Evolutionary conservation across 2,797 vertebrate genomes (phyloP).

Genomic region (Moxostoma hubbsi): DNA sequence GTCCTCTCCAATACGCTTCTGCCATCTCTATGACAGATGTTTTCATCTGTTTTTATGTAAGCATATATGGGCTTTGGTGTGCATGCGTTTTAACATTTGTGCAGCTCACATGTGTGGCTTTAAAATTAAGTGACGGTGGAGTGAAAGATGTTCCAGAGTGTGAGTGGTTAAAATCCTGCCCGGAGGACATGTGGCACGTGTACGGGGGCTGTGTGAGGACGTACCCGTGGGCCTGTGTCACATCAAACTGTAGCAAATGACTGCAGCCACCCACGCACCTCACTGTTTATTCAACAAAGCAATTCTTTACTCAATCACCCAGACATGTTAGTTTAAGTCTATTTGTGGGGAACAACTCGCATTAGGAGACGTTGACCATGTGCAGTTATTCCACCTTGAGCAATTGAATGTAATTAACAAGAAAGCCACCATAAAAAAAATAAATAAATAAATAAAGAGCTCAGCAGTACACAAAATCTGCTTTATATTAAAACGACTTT

Average conservation of each 20-base stretch:
- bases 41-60: too few species aligned
- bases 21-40: too few species aligned
- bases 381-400: not conserved
- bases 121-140: too few species aligned
- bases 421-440: not conserved
- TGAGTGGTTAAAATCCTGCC: conserved; percentile 17
- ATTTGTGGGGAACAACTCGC: not conserved
- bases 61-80: too few species aligned
- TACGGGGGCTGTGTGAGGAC: conserved; percentile 11
- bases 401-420: conserved; percentile 36
- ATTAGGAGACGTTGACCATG: not conserved
- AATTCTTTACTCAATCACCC: not conserved
- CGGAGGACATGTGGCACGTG: not conserved
- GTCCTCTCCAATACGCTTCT: too few species aligned
- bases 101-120: too few species aligned
- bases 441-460: too few species aligned
- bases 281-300: conserved; percentile 13
- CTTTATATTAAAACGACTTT: too few species aligned
- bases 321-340: not conserved
- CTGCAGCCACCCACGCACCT: not conserved
- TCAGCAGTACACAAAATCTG: too few species aligned
- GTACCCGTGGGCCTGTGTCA: not conserved
- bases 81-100: too few species aligned
- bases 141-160: conserved; percentile 8
- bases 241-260: not conserved